Conservation (phyloP, 2,888 invertebrate genomes). For the Eremobia ochroleuca region DNA sequence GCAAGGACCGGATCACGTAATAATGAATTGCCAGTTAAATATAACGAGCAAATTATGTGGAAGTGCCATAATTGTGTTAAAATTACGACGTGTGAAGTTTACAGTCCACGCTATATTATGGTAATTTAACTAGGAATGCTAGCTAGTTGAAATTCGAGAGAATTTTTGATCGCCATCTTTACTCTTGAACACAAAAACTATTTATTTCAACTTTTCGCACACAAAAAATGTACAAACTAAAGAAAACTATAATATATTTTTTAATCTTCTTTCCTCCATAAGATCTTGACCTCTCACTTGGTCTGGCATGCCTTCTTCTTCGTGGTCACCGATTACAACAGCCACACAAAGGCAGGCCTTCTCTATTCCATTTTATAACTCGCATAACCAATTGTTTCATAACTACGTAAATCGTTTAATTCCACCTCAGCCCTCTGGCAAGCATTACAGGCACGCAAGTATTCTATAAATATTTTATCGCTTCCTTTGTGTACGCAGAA, state of each 20-base stretch:
- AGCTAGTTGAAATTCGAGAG: constrained; percentile 2
- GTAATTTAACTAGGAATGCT: constrained; percentile 40
- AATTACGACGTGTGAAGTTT: constrained; percentile 54
- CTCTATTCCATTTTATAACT: not conserved
- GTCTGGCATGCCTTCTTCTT: too few relatives aligned
- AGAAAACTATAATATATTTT: too few relatives aligned
- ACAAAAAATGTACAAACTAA: too few relatives aligned
- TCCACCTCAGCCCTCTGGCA: constrained; percentile 44
- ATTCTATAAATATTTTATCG: constrained; percentile 73
- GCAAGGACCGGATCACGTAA: constrained; percentile 17
- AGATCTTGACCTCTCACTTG: not conserved
- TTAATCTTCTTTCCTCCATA: too few relatives aligned
- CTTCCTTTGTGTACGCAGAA: constrained; percentile 69
- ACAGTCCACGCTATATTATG: constrained; percentile 33
- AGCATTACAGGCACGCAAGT: constrained; percentile 66
- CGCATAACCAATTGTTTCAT: constrained; percentile 17
- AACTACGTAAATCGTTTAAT: constrained; percentile 51
- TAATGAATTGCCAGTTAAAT: constrained; percentile 52
- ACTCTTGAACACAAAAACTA: not conserved
- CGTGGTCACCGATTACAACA: not conserved
- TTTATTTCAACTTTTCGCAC: too few relatives aligned
- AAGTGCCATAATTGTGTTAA: constrained; percentile 38
- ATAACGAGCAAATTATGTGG: constrained; percentile 26
- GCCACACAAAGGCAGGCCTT: not conserved
- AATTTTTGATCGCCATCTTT: not conserved